Evolutionary conservation across 2,113 vertebrate genomes (phyloP).

Genomic region (Sula dactylatra): DNA sequence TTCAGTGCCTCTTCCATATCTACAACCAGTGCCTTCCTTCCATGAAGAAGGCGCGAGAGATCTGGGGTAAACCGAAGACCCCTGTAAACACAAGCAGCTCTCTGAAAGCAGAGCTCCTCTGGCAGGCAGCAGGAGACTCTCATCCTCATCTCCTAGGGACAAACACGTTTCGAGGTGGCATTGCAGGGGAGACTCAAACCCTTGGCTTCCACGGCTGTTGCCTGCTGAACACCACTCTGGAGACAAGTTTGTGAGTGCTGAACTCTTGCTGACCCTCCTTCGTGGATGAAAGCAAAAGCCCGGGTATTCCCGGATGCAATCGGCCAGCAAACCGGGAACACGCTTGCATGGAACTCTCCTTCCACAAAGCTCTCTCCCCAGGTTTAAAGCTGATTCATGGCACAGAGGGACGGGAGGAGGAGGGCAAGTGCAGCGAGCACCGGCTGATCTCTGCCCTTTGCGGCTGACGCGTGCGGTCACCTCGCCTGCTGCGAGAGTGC

Average conservation of each 20-base stretch:
- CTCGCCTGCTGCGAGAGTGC: background rate
- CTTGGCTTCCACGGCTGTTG: background rate
- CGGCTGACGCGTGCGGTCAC: background rate
- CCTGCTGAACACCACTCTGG: background rate
- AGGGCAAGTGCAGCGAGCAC: background rate
- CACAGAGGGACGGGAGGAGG: constrained; percentile 23
- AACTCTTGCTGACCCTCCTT: background rate
- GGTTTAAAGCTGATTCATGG: constrained; percentile 2
- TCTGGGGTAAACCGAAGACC: background rate
- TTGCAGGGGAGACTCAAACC: background rate
- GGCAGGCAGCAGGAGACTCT: background rate
- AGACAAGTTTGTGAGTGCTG: background rate
- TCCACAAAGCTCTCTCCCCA: background rate
- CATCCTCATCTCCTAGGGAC: background rate
- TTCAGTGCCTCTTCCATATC: constrained; percentile 44
- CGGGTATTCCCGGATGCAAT: background rate
- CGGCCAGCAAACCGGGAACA: background rate
- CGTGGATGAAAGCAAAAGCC: background rate
- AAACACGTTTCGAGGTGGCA: background rate
- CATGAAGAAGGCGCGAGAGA: background rate
- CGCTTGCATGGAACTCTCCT: background rate
- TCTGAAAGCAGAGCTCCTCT: constrained; percentile 3
- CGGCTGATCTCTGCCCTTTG: background rate
- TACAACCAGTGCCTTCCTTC: background rate
- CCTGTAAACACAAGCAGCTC: constrained; percentile 62